Conservation (phyloP, 1,140 invertebrate genomes). For the Microplitis demolitor region DNA sequence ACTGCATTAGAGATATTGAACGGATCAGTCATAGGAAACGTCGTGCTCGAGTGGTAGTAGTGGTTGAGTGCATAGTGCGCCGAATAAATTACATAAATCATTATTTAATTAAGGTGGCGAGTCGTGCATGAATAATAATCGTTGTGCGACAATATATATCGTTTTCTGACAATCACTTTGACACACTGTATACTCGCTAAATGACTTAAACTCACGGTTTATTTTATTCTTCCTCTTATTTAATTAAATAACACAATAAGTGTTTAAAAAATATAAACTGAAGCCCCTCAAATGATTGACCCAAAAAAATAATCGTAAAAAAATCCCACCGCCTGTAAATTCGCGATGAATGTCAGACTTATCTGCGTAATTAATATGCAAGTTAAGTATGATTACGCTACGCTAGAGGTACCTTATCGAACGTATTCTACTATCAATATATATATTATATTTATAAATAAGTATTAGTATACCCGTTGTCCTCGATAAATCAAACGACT, state of each 20-base stretch:
- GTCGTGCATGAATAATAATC: conserved; percentile 30
- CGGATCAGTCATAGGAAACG: conserved; percentile 2
- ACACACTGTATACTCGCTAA: conserved; percentile 7
- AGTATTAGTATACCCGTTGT: conserved; percentile 19
- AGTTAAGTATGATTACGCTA: conserved; percentile 13
- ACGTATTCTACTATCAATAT: too few species aligned
- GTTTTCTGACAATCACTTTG: conserved; percentile 23
- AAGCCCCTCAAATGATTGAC: not conserved
- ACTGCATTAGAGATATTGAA: not conserved
- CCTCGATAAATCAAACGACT: conserved; percentile 26
- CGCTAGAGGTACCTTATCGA: not conserved
- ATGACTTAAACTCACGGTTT: not conserved
- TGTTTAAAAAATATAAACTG: not conserved
- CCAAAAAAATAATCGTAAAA: too few species aligned
- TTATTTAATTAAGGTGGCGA: conserved; percentile 33
- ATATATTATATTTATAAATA: too few species aligned
- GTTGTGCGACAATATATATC: conserved; percentile 3
- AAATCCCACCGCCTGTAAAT: not conserved
- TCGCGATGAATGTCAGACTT: not conserved
- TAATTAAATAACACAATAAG: not conserved
- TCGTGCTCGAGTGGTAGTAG: not conserved
- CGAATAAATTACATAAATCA: conserved; percentile 31
- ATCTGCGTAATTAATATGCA: conserved; percentile 15
- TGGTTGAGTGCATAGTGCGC: not conserved
- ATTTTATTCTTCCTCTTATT: not conserved